These are phyloP conservation scores for Germaria angustata DNA, from an alignment of 2,888 invertebrate genomes.

Conservation along the genomic window DNA sequence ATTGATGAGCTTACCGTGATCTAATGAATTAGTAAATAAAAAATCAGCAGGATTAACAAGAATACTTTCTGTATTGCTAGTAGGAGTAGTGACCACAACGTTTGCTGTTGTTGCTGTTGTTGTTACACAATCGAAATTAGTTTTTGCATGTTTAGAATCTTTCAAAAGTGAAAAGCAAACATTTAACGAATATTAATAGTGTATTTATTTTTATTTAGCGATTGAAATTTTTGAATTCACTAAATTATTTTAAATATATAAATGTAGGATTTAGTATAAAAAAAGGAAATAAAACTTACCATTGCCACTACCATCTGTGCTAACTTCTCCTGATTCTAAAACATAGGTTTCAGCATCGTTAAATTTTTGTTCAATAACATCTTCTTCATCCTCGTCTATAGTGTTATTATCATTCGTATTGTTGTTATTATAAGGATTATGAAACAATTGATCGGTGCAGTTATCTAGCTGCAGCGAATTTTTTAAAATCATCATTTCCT, in stretches of 20 bases:
- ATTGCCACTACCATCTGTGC: slow-evolving; percentile 76
- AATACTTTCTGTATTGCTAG: slow-evolving; percentile 62
- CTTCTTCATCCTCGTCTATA: slow-evolving; percentile 78
- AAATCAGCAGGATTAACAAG: slow-evolving; percentile 71
- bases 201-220: background rate
- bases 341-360: slow-evolving; percentile 90
- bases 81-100: slow-evolving; percentile 59
- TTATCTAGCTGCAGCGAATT: slow-evolving; percentile 59
- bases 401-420: slow-evolving; percentile 43
- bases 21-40: slow-evolving; percentile 75
- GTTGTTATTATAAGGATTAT: slow-evolving; percentile 46
- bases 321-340: slow-evolving; percentile 84
- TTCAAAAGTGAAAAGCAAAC: slow-evolving; percentile 40
- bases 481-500: slow-evolving; percentile 73
- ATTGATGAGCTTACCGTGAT: slow-evolving; percentile 73
- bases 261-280: too few species aligned
- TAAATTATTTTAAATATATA: background rate
- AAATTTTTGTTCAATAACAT: slow-evolving; percentile 84
- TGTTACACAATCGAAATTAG: slow-evolving; percentile 48
- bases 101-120: slow-evolving; percentile 51
- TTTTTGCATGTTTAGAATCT: slow-evolving; percentile 72
- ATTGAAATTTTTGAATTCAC: background rate
- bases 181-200: background rate
- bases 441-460: slow-evolving; percentile 45
- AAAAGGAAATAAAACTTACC: slow-evolving; percentile 49